Percentiles rank a stretch among this genome's conserved stretches.
Conservation (phyloP, 1,140 invertebrate genomes). For the Drosophila auraria region DNA sequence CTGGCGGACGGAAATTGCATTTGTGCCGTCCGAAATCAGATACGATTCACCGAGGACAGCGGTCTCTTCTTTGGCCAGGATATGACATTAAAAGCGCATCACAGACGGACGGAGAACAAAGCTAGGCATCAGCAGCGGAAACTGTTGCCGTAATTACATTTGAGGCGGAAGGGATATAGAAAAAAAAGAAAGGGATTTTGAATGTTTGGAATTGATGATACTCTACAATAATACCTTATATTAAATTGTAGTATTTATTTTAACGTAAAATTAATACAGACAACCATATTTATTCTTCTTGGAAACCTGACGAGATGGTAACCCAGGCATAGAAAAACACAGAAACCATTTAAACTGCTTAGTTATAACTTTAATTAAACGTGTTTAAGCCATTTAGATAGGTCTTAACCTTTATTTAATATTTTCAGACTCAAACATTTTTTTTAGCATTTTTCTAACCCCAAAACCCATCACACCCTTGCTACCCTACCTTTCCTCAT, state of each 20-base stretch:
- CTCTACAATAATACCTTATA: neutral
- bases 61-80: constrained; percentile 48
- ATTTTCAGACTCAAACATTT: neutral
- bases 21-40: constrained; percentile 77
- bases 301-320: no score
- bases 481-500: neutral
- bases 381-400: no score
- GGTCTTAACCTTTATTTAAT: neutral
- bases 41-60: constrained; percentile 47
- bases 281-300: no score
- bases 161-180: constrained; percentile 10
- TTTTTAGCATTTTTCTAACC: neutral
- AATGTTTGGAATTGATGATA: neutral
- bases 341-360: no score
- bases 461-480: neutral
- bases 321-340: no score
- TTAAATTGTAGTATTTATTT: no score
- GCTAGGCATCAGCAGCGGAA: constrained; percentile 54
- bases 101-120: constrained; percentile 17
- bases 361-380: no score
- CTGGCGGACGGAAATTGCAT: constrained; percentile 77
- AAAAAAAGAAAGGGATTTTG: neutral
- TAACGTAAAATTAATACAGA: no score
- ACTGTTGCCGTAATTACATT: constrained; percentile 78
- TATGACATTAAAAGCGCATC: constrained; percentile 82